These are phyloP conservation scores for Schrankia costaestrigalis DNA, from an alignment of 2,888 invertebrate genomes.

Conservation along the genomic window DNA sequence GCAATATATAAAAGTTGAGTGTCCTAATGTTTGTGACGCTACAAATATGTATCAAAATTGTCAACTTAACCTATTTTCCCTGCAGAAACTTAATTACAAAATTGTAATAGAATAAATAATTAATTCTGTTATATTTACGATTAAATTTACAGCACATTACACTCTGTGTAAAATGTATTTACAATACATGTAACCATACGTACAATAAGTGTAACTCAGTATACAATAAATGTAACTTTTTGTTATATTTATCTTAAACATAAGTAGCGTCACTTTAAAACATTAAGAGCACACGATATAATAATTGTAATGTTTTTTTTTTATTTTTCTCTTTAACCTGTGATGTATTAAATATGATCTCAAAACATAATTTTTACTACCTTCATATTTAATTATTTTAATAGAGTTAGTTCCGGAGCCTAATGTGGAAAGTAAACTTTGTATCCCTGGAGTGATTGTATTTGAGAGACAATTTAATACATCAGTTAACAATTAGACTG, in stretches of 20 bases:
- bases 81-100: background rate
- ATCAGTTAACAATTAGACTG: constrained; percentile 48
- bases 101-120: background rate
- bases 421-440: constrained; percentile 29
- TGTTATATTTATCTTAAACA: too few relatives aligned
- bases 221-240: too few relatives aligned
- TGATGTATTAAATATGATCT: constrained; percentile 86
- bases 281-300: constrained; percentile 32
- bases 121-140: too few relatives aligned
- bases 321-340: constrained; percentile 77
- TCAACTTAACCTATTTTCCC: constrained; percentile 1
- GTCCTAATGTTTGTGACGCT: constrained; percentile 22
- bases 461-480: constrained; percentile 77
- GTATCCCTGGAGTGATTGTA: constrained; percentile 57
- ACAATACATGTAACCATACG: too few relatives aligned
- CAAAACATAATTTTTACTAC: constrained; percentile 79
- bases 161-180: too few relatives aligned
- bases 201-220: too few relatives aligned
- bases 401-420: constrained; percentile 56
- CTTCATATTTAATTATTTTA: constrained; percentile 74
- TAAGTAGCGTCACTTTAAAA: constrained; percentile 11
- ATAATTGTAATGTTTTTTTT: constrained; percentile 37
- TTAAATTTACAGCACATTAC: too few relatives aligned
- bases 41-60: background rate
- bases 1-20: constrained; percentile 32